Evolutionary conservation across 2,797 vertebrate species (phyloP).

Genomic region (Chrysocyon brachyurus): DNA sequence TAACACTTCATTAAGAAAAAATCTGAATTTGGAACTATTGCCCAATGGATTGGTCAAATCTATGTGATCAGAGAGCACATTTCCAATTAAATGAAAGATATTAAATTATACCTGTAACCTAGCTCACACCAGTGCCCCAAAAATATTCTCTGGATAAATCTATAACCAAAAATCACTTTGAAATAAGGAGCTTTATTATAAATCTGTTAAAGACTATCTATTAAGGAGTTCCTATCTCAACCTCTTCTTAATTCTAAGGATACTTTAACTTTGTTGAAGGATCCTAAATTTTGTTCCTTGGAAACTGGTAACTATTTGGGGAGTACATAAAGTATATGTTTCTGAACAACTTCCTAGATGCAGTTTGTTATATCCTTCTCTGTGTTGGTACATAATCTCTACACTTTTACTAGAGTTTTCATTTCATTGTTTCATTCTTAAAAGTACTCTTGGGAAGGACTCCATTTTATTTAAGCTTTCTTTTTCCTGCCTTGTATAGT

Average conservation of each 20-base stretch:
- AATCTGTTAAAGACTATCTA: background rate
- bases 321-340: background rate
- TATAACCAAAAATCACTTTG: background rate
- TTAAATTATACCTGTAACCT: background rate
- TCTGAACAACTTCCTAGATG: background rate
- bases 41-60: background rate
- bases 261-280: background rate
- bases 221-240: background rate
- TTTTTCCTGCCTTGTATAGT: background rate
- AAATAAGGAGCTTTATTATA: conserved; percentile 4
- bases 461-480: background rate
- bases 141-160: background rate
- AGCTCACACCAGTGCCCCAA: background rate
- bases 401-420: background rate
- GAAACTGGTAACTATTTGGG: background rate
- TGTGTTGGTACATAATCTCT: background rate
- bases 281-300: background rate
- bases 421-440: background rate
- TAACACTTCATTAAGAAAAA: background rate
- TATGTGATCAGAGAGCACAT: background rate
- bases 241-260: background rate
- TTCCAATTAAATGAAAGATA: background rate
- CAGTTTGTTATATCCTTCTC: background rate
- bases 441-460: background rate
- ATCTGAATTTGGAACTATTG: background rate